A percentile compares a stretch with the other conserved stretches of the same genome.
Evolutionary conservation across 2,113 vertebrate genomes (phyloP).

Genomic region (Neofelis nebulosa): DNA sequence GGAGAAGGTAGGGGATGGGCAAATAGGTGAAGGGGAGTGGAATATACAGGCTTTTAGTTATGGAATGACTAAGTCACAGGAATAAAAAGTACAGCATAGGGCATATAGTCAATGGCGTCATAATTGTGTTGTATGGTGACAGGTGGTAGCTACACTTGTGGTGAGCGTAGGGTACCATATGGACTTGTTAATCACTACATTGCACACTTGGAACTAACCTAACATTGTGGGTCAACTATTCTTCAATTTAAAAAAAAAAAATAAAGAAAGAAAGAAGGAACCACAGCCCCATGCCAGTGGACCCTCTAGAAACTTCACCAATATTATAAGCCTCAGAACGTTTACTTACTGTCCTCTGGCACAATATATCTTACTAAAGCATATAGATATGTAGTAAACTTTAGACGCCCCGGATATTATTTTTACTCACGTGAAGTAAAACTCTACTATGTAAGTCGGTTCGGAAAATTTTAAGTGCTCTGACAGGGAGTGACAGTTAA

Average conservation of each 20-base stretch:
- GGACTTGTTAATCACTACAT: background rate
- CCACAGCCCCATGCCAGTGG: background rate
- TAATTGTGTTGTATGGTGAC: background rate
- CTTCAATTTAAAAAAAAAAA: background rate
- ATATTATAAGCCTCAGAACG: background rate
- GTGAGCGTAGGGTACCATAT: background rate
- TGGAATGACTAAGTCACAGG: background rate
- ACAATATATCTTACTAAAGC: background rate
- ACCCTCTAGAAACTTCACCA: background rate
- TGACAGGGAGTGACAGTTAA: background rate
- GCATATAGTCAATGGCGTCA: background rate
- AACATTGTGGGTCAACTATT: background rate
- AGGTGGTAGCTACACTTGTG: background rate
- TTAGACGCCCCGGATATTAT: background rate
- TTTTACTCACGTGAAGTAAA: background rate
- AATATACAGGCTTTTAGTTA: background rate
- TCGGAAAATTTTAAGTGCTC: background rate
- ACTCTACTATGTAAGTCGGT: background rate
- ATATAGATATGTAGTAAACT: background rate
- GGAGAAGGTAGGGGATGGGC: too few relatives aligned
- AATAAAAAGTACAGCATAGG: background rate
- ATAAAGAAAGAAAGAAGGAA: background rate
- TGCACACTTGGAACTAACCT: background rate
- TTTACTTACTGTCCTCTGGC: background rate
- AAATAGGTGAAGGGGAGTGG: background rate